Evolutionary conservation across 1,140 invertebrate species (phyloP), one percentile per base, ranked within the genome.

Genomic region (Drosophila bocqueti): DNA sequence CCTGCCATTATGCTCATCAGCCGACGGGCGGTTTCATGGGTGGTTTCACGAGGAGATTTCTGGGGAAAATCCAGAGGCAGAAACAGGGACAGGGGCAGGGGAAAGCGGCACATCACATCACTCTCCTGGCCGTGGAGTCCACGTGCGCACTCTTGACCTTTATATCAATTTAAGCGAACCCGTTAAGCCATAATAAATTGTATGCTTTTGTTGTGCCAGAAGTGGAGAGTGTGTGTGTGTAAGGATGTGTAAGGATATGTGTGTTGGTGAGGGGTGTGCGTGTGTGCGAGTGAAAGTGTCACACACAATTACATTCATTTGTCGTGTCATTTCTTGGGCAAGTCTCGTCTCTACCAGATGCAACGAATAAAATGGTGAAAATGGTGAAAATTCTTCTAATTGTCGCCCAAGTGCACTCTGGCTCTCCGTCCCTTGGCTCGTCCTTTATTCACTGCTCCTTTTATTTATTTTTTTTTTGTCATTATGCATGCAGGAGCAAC

Each of bases 401-500:
- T 87, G 83, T 87, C 73, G 68, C 62, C 78, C 68, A 83, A 87
- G 84, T 89, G 81, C 80, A 89, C 72, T 81, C 24, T 47, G 49
- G 18, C n/a, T 15, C 15, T 60, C 57, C 55, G 46, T 47, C 46
- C 46, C 42, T 29, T 34, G 21, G 36, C 36, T 66, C 13, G 34
- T 57, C 34, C 40, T 59, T 16, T 43, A 58, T 46, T 43, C 11
- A 24, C 31, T 21, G 3, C n/a, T 18, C 6, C 9, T 6, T 21
- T 8, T 21, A 24, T 24, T 24, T 24, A 3, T 24, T 24, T 76
- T 68, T 46, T 47, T 45, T 55, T 34, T 85, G 80, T 67, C 72
- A 86, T 86, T 86, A 87, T 86, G 80, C 84, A 86, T 89, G 83
- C 84, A 83, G 49, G 75, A 76, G 73, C 74, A 63, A 76, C 83